phyloP scores from a whole-genome alignment of 2,888 invertebrate genomes.

The Cheilosia grossa region DNA sequence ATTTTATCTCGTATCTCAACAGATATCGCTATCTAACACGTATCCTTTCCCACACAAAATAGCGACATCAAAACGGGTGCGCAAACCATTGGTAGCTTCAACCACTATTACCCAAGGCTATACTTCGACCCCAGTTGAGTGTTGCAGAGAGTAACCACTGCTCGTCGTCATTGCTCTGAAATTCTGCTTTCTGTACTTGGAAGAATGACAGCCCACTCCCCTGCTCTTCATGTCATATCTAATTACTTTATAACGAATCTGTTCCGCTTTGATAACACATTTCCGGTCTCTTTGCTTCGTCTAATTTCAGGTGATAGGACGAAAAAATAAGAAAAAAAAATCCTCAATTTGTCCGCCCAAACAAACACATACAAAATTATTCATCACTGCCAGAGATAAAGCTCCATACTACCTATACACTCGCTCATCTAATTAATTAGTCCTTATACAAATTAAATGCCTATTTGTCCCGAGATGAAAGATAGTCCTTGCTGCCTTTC shows the following conservation, averaged over 20 bases:
- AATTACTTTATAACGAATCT: constrained; percentile 67
- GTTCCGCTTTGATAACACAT: constrained; percentile 25
- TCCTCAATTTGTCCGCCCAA: constrained; percentile 56
- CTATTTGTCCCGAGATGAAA: constrained; percentile 73
- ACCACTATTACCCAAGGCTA: no score
- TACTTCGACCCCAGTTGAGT: no score
- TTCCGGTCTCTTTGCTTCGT: constrained; percentile 22
- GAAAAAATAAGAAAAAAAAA: constrained; percentile 3
- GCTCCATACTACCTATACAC: constrained; percentile 20
- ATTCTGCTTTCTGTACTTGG: no score
- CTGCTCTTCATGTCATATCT: constrained; percentile 52
- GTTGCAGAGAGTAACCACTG: no score
- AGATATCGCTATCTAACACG: not conserved
- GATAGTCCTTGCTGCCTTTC: constrained; percentile 68
- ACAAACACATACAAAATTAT: constrained; percentile 59
- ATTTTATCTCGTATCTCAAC: not conserved
- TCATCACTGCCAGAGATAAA: constrained; percentile 51
- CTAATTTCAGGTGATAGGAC: constrained; percentile 61
- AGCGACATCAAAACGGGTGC: not conserved
- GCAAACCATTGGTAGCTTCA: no score
- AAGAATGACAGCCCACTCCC: constrained; percentile 11
- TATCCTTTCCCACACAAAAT: not conserved
- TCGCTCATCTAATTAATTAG: constrained; percentile 73
- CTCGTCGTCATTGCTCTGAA: no score
- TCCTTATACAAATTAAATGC: constrained; percentile 75